A percentile compares a stretch with the other conserved stretches of the same genome.
phyloP scores from a whole-genome alignment of 2,888 invertebrate genomes.

The Amiota minor region DNA sequence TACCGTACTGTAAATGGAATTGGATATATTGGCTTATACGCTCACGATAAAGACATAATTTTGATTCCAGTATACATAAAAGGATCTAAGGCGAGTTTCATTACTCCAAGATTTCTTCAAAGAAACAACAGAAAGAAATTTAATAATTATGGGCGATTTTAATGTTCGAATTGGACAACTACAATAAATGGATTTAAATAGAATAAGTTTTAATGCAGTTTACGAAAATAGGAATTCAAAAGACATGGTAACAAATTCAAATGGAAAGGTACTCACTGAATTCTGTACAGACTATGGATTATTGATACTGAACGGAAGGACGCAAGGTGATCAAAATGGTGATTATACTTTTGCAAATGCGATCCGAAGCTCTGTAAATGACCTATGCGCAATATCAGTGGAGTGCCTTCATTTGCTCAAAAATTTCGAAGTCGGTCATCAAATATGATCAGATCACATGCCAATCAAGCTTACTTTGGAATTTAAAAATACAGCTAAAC shows the following conservation, averaged over 20 bases:
- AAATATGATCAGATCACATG: not conserved
- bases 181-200: not conserved
- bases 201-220: too few species aligned
- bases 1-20: not conserved
- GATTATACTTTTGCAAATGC: not conserved
- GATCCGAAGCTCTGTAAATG: not conserved
- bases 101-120: not conserved
- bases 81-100: not conserved
- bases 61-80: not conserved
- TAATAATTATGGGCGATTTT: too few species aligned
- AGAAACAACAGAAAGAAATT: not conserved
- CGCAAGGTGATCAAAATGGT: not conserved
- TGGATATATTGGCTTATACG: not conserved
- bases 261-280: not conserved
- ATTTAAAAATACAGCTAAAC: not conserved
- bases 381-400: constrained; percentile 1
- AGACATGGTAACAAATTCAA: not conserved
- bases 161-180: not conserved
- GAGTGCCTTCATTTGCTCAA: not conserved
- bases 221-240: too few species aligned
- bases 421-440: not conserved
- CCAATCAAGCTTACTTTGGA: not conserved
- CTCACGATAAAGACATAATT: not conserved
- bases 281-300: too few species aligned
- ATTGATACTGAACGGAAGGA: too few species aligned